Evolutionary conservation across 2,888 invertebrate genomes (phyloP), one percentile per base, ranked within the genome.

Genomic region (Orthosia gothica): DNA sequence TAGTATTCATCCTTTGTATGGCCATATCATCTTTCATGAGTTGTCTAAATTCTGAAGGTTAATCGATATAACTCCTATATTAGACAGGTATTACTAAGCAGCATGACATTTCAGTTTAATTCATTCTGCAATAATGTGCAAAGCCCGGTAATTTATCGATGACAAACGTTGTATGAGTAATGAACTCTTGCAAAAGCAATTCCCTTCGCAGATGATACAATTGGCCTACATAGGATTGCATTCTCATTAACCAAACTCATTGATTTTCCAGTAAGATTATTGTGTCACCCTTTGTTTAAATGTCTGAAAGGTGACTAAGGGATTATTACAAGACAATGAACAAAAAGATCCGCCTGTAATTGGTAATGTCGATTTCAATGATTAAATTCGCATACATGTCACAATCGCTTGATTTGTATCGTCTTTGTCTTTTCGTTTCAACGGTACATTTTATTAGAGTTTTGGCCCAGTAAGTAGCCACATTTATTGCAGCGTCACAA

Each of bases 131-230:
- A 58, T 82, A 67, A 83, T 70, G 55, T 70, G 55, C 70, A 71
- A n/a, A 45, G 50, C 54, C 58, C 54, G 50, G 54, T 40, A 66
- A 80, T 80, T 79, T 66, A 84, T 71, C 52, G 72, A 72, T 80
- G 62, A 73, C 84, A 80, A 57, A 58, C 72, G 58, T 63, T 47
- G 40, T 50, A 20, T 84, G 66, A 73, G 40, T 80, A 79, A 73
- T 83, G 40, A 26, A 55, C 49, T 67, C 67, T 81, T 84, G 74
- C 84, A 63, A 73, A 79, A 63, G 81, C 62, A 84, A 80, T 84
- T 55, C 47, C 59, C 40, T 59, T 76, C 26, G 54, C 74, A 78
- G 83, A 79, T 70, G 79, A 65, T 70, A 70, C 55, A 83, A 64
- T 52, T 70, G 55, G 7, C 63, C 71, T 54, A 47, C 12, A 59